Evolutionary conservation across 2,797 vertebrate genomes (phyloP), one percentile per base, ranked within the genome.

Genomic region (Enteromius anoplus): DNA sequence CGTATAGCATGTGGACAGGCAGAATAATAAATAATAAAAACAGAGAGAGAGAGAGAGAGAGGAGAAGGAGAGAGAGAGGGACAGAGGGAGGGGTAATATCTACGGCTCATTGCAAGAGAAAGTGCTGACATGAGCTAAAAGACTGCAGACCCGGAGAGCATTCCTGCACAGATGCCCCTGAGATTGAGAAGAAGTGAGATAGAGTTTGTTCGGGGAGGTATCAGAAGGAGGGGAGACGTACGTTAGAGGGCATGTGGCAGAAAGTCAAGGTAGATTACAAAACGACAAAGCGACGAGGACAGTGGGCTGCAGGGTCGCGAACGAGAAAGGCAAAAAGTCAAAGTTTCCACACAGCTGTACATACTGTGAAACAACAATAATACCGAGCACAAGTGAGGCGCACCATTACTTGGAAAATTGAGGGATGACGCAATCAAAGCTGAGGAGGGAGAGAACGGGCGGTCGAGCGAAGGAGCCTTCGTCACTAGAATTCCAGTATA

Each of bases 71-170:
- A 72, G 10, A 29, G 78, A 55, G 49, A 55, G 78, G 1, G 65
- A 55, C 2, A 55, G 34, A 78, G 84, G 53, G 79, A 69, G 78
- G 80, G 89, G 77, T 84, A 84, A 87, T 85, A 82, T 87, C 83
- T 85, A 86, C 34, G 84, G 86, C 87, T 90, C 90, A 86, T 85
- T 88, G 86, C 79, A 66, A 87, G 60, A 72, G 84, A 90, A 90
- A 89, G 84, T 89, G 89, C 90, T 91, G 89, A 91, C 87, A 69
- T 85, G 78, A 88, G 88, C 88, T 87, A 65, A 86, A 90, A 84
- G 81, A 58, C 45, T 86, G 82, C 69, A 85, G 86, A 84, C 81
- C 85, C 84, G 34, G 78, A 86, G 86, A 88, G 83, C 86, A 84
- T 75, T 79, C 77, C 84, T 78, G 78, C 75, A 80, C 78, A 84